Conservation (phyloP, 2,888 invertebrate genomes). For the Ganaspis brasiliensis region DNA sequence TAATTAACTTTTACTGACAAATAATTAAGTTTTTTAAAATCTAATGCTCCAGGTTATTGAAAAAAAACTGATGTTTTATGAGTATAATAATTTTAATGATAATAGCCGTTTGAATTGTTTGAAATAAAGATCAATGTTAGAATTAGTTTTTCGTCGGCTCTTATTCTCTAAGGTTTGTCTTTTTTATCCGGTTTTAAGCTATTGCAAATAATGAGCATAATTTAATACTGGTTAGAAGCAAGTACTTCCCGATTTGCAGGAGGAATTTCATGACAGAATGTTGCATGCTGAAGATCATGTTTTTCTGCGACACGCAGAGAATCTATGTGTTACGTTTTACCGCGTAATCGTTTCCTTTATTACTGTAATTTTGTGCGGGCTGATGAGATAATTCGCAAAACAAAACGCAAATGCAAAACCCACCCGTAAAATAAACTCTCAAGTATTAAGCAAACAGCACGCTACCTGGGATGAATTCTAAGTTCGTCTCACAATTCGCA, state of each 20-base stretch:
- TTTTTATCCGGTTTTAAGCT: conserved; percentile 12
- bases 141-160: not conserved
- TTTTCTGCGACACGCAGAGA: conserved; percentile 39
- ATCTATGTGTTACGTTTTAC: conserved; percentile 32
- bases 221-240: conserved; percentile 37
- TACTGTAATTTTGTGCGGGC: conserved; percentile 36
- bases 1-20: too few species aligned
- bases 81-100: conserved; percentile 23
- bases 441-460: conserved; percentile 20
- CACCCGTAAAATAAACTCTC: conserved; percentile 16
- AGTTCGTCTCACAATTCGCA: not conserved
- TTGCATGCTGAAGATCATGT: conserved; percentile 37
- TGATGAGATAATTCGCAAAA: conserved; percentile 40
- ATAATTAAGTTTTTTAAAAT: not conserved
- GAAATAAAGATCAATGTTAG: conserved; percentile 20
- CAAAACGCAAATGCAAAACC: conserved; percentile 29
- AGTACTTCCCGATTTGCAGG: conserved; percentile 34
- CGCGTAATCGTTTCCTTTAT: conserved; percentile 35
- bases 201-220: conserved; percentile 38
- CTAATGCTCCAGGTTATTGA: too few species aligned
- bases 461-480: not conserved
- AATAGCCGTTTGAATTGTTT: conserved; percentile 7
- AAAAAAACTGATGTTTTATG: not conserved
- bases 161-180: conserved; percentile 8
- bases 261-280: conserved; percentile 36